phyloP scores from a whole-genome alignment of 1,140 invertebrate species.

The Bombus vancouverensis region DNA sequence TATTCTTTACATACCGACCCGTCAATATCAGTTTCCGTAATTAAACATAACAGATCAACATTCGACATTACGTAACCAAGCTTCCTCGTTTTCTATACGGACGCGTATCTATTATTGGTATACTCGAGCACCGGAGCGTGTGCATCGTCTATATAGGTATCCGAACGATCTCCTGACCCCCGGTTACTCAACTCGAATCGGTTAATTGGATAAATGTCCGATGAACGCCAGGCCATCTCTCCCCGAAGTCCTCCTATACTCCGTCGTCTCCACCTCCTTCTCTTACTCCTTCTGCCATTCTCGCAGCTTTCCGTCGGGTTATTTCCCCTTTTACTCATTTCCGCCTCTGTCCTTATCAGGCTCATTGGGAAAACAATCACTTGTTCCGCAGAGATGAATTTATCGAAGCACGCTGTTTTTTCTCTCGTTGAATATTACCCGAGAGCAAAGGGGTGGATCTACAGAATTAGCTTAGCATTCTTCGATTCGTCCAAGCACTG shows the following conservation, averaged over 20 bases:
- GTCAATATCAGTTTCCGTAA: slow-evolving; percentile 79
- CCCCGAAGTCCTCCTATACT: slow-evolving; percentile 40
- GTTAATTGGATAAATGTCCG: slow-evolving; percentile 83
- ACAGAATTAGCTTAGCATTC: slow-evolving; percentile 7
- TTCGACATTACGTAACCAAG: slow-evolving; percentile 69
- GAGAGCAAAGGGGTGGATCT: neutral
- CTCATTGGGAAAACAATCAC: slow-evolving; percentile 78
- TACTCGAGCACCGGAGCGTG: slow-evolving; percentile 22
- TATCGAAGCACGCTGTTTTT: slow-evolving; percentile 73
- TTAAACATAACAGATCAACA: slow-evolving; percentile 83
- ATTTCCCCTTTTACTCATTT: slow-evolving; percentile 75
- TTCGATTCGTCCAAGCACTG: neutral
- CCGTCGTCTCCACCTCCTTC: slow-evolving; percentile 50
- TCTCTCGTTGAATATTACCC: slow-evolving; percentile 22
- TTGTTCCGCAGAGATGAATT: slow-evolving; percentile 75
- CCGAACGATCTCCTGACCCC: slow-evolving; percentile 74
- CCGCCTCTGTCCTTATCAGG: slow-evolving; percentile 77
- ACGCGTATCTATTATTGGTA: slow-evolving; percentile 38
- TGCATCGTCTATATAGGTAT: slow-evolving; percentile 60
- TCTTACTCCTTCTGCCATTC: slow-evolving; percentile 51
- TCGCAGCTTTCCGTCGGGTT: slow-evolving; percentile 47
- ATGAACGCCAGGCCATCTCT: slow-evolving; percentile 73
- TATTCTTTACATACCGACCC: slow-evolving; percentile 75
- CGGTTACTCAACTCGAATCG: slow-evolving; percentile 76
- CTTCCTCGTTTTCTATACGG: slow-evolving; percentile 44